Evolutionary conservation across 2,113 vertebrate genomes (phyloP).

Genomic region (Channa argus): DNA sequence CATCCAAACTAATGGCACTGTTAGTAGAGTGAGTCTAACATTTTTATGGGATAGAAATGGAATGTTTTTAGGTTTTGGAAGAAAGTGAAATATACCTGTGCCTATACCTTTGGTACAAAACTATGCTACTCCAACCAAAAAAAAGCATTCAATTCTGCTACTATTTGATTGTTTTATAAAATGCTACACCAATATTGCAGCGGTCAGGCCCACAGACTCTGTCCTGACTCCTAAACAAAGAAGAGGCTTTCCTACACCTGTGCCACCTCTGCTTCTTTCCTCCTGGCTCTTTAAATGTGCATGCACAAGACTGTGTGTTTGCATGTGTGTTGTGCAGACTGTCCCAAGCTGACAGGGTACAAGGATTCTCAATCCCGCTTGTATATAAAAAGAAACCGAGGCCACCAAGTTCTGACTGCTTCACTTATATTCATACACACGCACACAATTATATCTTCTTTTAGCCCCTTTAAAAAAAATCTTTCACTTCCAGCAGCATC

Average conservation of each 20-base stretch:
- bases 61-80: too few species aligned
- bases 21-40: too few species aligned
- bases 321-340: constrained; percentile 25
- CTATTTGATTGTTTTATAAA: not conserved
- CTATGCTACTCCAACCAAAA: not conserved
- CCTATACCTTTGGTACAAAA: not conserved
- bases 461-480: not conserved
- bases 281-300: constrained; percentile 30
- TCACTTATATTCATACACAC: constrained; percentile 36
- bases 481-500: constrained; percentile 12
- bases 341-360: constrained; percentile 67
- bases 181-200: not conserved
- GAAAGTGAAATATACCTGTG: too few species aligned
- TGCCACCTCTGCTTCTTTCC: not conserved
- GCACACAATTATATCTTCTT: not conserved
- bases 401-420: constrained; percentile 46
- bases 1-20: too few species aligned
- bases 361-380: constrained; percentile 73
- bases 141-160: not conserved
- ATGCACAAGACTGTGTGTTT: constrained; percentile 12
- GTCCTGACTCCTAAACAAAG: not conserved
- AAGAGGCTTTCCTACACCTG: constrained; percentile 9
- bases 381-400: constrained; percentile 61
- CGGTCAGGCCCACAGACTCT: not conserved
- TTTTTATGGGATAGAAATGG: too few species aligned